These are phyloP conservation scores for Vanacampus margaritifer DNA, from an alignment of 2,113 vertebrate species.

Conservation along the genomic window DNA sequence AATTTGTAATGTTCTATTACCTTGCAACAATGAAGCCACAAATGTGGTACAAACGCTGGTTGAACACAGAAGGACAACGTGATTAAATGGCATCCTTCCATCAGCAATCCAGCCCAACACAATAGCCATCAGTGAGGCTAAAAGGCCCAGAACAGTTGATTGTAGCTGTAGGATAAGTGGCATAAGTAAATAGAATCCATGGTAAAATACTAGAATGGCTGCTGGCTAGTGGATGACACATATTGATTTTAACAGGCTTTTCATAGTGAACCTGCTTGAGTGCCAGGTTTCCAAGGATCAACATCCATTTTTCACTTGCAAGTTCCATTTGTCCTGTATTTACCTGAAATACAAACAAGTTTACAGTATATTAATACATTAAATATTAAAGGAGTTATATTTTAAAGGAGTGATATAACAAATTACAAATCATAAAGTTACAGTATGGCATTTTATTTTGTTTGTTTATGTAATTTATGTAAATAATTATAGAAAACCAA, in stretches of 20 bases:
- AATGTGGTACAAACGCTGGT: slow-evolving; percentile 85
- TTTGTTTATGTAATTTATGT: no score
- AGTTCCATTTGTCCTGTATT: slow-evolving; percentile 84
- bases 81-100: slow-evolving; percentile 71
- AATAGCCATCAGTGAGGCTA: slow-evolving; percentile 82
- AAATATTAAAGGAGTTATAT: background rate
- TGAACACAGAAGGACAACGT: slow-evolving; percentile 81
- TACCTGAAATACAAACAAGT: slow-evolving; percentile 67
- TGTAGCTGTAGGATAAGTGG: slow-evolving; percentile 76
- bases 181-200: background rate
- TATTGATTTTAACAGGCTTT: background rate
- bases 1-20: slow-evolving; percentile 58
- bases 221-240: background rate
- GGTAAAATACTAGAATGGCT: background rate
- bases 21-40: slow-evolving; percentile 82
- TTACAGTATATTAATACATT: background rate
- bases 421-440: background rate
- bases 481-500: no score
- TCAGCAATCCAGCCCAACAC: slow-evolving; percentile 78
- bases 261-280: slow-evolving; percentile 82
- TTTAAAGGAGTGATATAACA: background rate
- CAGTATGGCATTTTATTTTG: no score
- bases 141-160: slow-evolving; percentile 87
- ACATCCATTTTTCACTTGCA: slow-evolving; percentile 75
- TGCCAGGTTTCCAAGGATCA: slow-evolving; percentile 85